Base-by-base conservation (phyloP, 2,888 invertebrate genomes). In the Lasiommata megera region DNA sequence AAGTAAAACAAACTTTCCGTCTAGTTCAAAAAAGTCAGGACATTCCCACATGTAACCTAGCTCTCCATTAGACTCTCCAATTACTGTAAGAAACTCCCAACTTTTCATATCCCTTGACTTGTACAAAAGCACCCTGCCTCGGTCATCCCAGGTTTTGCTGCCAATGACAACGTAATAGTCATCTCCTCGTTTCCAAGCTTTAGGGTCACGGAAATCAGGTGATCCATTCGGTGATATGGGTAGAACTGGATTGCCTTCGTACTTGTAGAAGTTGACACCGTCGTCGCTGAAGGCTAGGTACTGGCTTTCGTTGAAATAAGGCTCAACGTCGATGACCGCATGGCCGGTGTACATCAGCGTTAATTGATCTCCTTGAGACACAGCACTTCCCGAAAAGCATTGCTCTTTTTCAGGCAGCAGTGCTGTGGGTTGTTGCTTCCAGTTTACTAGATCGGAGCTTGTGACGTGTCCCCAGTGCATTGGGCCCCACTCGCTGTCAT, bases 391-490 rank as follows among this genome's bases (percentile, higher is more conserved):
- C 0, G 92, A 91, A 66, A 91, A 92, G 60, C 88, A 88, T 60
- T 74, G 72, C 59, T 88, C 88, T 6, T 79, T 58, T 16, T 85
- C 91, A 0, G 92, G 92, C 2, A 87, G 46, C 3, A 92, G 69
- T 1, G 92, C 92, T 6, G 92, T 88, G 0, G 91, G 90, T 1
- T 84, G 69, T 51, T 88, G 78, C 31, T 76, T 74, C 93, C 93
- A 93, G 61, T 83, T 76, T 0, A 92, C 82, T 14, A 93, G 70
- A 61, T 93, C 90, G 0, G 74, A 67, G 52, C 92, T 91, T 1
- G 73, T 62, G 1, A 71, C 85, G 60, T 92, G 92, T 0, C 92
- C 92, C 92, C 92, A 93, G 58, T 92, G 91, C 86, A 92, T 92
- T 0, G 89, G 85, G 0, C 89, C 89, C 87, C 85, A 88, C 0